Base-by-base conservation (phyloP, 2,888 invertebrate species). In the Lissonota sp. region DNA sequence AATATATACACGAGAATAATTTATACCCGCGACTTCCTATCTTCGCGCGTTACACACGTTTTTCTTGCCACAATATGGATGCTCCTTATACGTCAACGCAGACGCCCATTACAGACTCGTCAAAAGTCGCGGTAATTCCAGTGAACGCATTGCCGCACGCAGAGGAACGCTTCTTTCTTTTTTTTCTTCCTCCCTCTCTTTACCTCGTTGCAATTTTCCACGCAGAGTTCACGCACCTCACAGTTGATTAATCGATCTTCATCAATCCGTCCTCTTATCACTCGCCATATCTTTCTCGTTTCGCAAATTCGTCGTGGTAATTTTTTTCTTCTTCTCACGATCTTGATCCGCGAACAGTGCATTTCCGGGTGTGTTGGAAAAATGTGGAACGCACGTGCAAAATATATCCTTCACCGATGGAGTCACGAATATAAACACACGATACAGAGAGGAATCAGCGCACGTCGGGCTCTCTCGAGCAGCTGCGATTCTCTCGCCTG, bases 11-110 rank as follows among this genome's bases (percentile, higher is more conserved):
- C 62, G 80, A 53, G 76, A 67, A 71, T 72, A 53, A 62, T 80
- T 80, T 76, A 40, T 76, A 12, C 71, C 57, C 51, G 75, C 12
- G n/a, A 75, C 67, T 80, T 79, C 67, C 62, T 75, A 71, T 60
- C 64, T 2, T 16, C 49, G 55, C n/a, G 12, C n/a, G 74, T 46
- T 66, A 62, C 71, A 60, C 71, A 71, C 70, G 66, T 76, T 76
- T 76, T 58, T 76, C n/a, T 8, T 6, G n/a, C 44, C 42, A 64
- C 16, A 53, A 44, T 16, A 26, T 26, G 26, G 63, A 60, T 70
- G 51, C 26, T 70, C 66, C 70, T 55, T 67, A 64, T 79, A 55
- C 44, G 74, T 79, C 57, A 64, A 63, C 42, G 26, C 26, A 39
- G 49, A n/a, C 12, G 39, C 58, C 64, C 39, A 14, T 37, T 37